These are phyloP conservation scores for Catocala sponsa DNA, from an alignment of 2,888 invertebrate species.

Conservation along the genomic window DNA sequence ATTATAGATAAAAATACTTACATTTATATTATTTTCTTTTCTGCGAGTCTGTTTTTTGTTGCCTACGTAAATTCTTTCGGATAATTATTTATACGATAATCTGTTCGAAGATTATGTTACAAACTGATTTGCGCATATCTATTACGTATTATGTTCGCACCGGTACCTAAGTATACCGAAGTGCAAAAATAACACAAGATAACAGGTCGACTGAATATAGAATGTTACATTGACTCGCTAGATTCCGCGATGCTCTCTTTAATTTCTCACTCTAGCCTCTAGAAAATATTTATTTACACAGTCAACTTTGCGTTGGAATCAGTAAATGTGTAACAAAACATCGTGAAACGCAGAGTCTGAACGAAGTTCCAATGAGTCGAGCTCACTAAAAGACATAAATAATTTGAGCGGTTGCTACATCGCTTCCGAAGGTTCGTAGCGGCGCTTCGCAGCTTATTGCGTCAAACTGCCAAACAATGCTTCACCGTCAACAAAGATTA, in stretches of 20 bases:
- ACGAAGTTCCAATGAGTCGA: constrained; percentile 2
- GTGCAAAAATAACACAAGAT: constrained; percentile 16
- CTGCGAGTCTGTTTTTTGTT: constrained; percentile 25
- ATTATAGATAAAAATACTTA: constrained; percentile 60
- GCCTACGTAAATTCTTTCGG: constrained; percentile 28
- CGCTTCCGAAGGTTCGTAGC: constrained; percentile 15
- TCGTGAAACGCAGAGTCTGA: constrained; percentile 11
- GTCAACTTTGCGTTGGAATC: not conserved
- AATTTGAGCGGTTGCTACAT: constrained; percentile 22
- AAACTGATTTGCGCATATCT: constrained; percentile 26
- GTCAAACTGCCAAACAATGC: constrained; percentile 15
- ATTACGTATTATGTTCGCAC: constrained; percentile 9
- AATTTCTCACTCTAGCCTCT: not conserved
- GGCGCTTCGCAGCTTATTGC: constrained; percentile 16
- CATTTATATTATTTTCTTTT: constrained; percentile 41
- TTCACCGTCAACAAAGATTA: constrained; percentile 14
- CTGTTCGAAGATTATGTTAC: constrained; percentile 9
- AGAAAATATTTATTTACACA: not conserved
- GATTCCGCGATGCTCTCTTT: constrained; percentile 12
- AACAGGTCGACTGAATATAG: constrained; percentile 2
- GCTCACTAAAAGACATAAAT: constrained; percentile 24
- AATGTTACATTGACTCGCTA: constrained; percentile 12
- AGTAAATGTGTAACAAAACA: constrained; percentile 5
- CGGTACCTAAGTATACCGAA: constrained; percentile 9
- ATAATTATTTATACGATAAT: constrained; percentile 33